Percentiles rank a stretch among this genome's conserved stretches.
Evolutionary conservation across 2,888 invertebrate species (phyloP).

Genomic region (Drosophila paramelanica): DNA sequence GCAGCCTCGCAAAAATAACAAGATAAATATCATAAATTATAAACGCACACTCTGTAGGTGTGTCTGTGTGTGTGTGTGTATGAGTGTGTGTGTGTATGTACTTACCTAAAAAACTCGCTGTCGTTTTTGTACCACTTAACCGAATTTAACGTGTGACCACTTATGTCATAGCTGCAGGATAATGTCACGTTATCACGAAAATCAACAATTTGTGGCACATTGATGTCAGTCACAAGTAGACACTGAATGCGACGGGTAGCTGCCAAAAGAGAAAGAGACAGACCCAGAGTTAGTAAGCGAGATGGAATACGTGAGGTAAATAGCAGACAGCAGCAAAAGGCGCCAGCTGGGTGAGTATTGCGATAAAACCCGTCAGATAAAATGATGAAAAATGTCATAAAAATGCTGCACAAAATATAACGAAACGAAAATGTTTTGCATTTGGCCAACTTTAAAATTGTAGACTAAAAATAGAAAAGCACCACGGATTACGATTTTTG

Average conservation of each 20-base stretch:
- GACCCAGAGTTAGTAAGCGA: constrained; percentile 7
- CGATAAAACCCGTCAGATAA: constrained; percentile 66
- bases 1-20: constrained; percentile 50
- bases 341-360: constrained; percentile 1
- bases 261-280: constrained; percentile 41
- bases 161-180: constrained; percentile 85
- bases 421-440: constrained; percentile 48
- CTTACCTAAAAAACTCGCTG: constrained; percentile 86
- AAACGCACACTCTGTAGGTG: constrained; percentile 20
- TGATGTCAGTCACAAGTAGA: constrained; percentile 84
- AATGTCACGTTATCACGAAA: constrained; percentile 85
- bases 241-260: constrained; percentile 72
- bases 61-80: constrained; percentile 1
- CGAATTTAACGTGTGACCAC: constrained; percentile 85
- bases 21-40: constrained; percentile 74
- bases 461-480: constrained; percentile 14
- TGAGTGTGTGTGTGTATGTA: constrained; percentile 24
- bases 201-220: constrained; percentile 85
- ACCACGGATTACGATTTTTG: constrained; percentile 40
- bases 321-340: constrained; percentile 8
- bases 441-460: constrained; percentile 50
- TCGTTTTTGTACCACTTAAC: constrained; percentile 86
- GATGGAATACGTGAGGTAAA: constrained; percentile 2
- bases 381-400: constrained; percentile 69
- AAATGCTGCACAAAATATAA: constrained; percentile 51